These are phyloP conservation scores for Platycercus adscitus DNA, from an alignment of 2,113 vertebrate species.

Conservation along the genomic window DNA sequence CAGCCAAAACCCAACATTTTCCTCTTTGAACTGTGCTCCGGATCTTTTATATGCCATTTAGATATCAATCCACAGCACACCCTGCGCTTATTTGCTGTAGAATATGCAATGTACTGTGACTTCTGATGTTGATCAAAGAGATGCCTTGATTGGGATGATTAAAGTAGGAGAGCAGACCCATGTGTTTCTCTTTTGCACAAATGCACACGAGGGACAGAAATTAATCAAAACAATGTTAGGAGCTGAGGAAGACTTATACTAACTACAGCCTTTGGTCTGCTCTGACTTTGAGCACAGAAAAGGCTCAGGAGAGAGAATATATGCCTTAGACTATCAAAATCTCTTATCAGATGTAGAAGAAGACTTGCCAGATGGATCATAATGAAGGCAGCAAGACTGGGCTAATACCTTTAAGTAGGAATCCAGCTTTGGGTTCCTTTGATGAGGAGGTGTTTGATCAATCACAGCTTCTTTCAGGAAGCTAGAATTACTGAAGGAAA, in stretches of 20 bases:
- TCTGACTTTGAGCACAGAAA: background rate
- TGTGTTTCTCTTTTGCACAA: constrained; percentile 21
- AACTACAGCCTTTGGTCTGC: background rate
- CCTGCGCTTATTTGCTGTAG: background rate
- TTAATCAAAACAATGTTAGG: background rate
- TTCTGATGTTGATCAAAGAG: constrained; percentile 57
- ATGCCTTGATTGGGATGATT: background rate
- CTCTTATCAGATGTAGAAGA: background rate
- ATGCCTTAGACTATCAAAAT: background rate
- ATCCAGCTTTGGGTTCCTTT: background rate
- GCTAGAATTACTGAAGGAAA: background rate
- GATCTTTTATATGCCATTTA: constrained; percentile 23
- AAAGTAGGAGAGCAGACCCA: background rate
- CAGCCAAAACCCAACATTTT: background rate
- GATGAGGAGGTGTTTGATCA: background rate
- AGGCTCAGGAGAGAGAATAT: background rate
- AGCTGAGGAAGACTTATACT: background rate
- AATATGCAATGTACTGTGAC: background rate
- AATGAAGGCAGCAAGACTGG: background rate
- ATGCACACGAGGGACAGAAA: background rate
- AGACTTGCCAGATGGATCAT: background rate
- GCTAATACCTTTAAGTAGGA: background rate
- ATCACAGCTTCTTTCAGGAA: background rate
- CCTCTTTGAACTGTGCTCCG: constrained; percentile 9
- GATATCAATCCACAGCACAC: constrained; percentile 1